phyloP scores from a whole-genome alignment of 2,797 vertebrate species.

The Phoxinus dragarum region DNA sequence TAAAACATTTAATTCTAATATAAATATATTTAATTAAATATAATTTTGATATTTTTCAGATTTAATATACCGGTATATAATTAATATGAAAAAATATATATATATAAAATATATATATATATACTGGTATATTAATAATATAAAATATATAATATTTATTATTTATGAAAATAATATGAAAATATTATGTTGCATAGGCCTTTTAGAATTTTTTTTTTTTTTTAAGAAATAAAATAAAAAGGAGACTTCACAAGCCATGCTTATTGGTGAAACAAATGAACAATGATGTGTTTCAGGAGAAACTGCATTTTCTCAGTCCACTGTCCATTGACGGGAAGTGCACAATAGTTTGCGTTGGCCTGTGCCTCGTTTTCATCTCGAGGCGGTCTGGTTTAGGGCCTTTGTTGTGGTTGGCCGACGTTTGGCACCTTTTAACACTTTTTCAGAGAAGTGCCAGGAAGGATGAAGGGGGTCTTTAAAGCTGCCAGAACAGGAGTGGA shows the following conservation, averaged over 20 bases:
- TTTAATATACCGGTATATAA: too few species aligned
- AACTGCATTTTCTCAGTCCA: not conserved
- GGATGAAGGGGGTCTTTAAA: not conserved
- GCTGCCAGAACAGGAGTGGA: constrained; percentile 10
- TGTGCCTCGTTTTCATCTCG: constrained; percentile 1
- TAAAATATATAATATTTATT: too few species aligned
- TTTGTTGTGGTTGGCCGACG: constrained; percentile 22
- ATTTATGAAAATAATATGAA: not conserved
- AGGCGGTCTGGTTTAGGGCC: not conserved
- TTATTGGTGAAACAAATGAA: not conserved
- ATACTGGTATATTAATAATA: too few species aligned
- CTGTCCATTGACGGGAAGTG: constrained; percentile 6
- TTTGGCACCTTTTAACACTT: constrained; percentile 14
- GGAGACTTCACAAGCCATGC: not conserved
- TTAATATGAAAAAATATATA: too few species aligned
- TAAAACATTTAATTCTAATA: too few species aligned
- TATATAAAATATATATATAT: too few species aligned
- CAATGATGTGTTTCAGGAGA: not conserved
- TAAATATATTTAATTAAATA: too few species aligned
- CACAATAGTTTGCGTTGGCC: constrained; percentile 12
- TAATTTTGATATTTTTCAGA: too few species aligned
- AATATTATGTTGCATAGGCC: not conserved
- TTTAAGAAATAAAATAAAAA: not conserved
- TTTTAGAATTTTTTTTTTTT: not conserved
- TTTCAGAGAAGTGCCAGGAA: constrained; percentile 23